These are phyloP conservation scores for Autographa pulchrina DNA, from an alignment of 2,888 invertebrate species.

Conservation along the genomic window DNA sequence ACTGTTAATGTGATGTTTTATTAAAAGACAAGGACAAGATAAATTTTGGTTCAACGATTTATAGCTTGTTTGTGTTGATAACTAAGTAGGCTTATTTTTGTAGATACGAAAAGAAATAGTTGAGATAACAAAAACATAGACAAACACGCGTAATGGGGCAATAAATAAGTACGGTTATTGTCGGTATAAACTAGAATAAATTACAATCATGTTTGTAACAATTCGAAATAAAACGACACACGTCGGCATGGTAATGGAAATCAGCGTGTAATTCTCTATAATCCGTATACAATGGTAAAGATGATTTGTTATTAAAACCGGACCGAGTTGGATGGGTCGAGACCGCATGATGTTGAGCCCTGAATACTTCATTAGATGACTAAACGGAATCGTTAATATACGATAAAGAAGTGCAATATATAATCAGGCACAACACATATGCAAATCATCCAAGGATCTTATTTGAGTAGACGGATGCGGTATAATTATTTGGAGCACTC, in stretches of 20 bases:
- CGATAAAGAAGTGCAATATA: slow-evolving; percentile 68
- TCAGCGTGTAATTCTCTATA: slow-evolving; percentile 74
- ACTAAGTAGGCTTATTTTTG: slow-evolving; percentile 45
- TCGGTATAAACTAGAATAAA: slow-evolving; percentile 54
- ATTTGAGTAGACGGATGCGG: slow-evolving; percentile 40
- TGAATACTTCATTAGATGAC: slow-evolving; percentile 88
- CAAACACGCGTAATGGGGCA: slow-evolving; percentile 21
- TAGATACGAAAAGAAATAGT: slow-evolving; percentile 14
- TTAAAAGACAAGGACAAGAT: slow-evolving; percentile 60
- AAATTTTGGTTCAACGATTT: slow-evolving; percentile 63
- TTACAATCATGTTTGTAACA: slow-evolving; percentile 66
- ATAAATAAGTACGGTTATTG: slow-evolving; percentile 19
- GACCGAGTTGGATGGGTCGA: slow-evolving; percentile 64
- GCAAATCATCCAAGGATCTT: slow-evolving; percentile 65
- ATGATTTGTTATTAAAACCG: slow-evolving; percentile 79
- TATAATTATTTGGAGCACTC: slow-evolving; percentile 53
- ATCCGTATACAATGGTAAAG: slow-evolving; percentile 72
- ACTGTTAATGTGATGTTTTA: slow-evolving; percentile 71
- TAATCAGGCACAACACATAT: slow-evolving; percentile 73
- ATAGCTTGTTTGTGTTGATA: slow-evolving; percentile 58
- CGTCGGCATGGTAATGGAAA: slow-evolving; percentile 68
- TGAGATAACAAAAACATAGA: slow-evolving; percentile 13
- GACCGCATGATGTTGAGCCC: slow-evolving; percentile 63
- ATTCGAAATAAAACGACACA: slow-evolving; percentile 65
- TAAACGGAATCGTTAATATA: slow-evolving; percentile 78